Percentiles rank a stretch among this genome's conserved stretches.
These are phyloP conservation scores for Rotaria magnacalcarata DNA, from an alignment of 2,888 invertebrate species.

Conservation along the genomic window DNA sequence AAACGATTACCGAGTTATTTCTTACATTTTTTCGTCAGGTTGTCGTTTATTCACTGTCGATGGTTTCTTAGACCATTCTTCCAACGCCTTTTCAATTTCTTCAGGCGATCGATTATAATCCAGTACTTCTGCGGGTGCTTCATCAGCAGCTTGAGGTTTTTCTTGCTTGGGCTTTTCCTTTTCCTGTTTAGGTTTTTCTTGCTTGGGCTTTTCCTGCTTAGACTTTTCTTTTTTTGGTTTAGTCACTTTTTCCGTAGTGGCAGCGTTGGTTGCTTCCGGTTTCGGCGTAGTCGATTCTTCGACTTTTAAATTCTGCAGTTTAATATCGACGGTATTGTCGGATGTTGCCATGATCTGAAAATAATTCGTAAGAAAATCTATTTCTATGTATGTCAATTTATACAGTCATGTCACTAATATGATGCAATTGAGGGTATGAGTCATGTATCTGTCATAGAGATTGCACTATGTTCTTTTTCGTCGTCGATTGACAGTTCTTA, in stretches of 20 bases:
- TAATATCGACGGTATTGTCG: background rate
- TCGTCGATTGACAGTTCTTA: background rate
- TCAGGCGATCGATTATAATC: background rate
- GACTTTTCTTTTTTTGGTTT: background rate
- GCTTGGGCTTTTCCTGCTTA: background rate
- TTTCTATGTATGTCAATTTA: too few relatives aligned
- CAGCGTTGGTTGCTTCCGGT: background rate
- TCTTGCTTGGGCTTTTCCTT: background rate
- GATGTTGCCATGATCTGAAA: background rate
- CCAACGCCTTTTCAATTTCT: background rate
- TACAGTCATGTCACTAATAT: background rate
- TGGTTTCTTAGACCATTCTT: background rate
- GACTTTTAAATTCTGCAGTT: background rate
- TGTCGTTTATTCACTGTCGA: background rate
- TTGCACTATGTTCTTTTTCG: background rate
- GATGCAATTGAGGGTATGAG: background rate
- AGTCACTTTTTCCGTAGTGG: background rate
- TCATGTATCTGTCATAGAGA: background rate
- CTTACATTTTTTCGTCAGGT: slow-evolving; percentile 19
- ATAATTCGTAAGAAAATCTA: background rate
- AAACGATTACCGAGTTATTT: background rate
- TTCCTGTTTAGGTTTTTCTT: background rate
- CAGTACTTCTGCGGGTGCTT: background rate
- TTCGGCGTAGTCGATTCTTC: background rate
- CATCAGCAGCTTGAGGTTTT: background rate